Percentiles rank a stretch among this genome's conserved stretches.
Conservation (phyloP, 2,888 invertebrate species). For the Mimas tiliae region DNA sequence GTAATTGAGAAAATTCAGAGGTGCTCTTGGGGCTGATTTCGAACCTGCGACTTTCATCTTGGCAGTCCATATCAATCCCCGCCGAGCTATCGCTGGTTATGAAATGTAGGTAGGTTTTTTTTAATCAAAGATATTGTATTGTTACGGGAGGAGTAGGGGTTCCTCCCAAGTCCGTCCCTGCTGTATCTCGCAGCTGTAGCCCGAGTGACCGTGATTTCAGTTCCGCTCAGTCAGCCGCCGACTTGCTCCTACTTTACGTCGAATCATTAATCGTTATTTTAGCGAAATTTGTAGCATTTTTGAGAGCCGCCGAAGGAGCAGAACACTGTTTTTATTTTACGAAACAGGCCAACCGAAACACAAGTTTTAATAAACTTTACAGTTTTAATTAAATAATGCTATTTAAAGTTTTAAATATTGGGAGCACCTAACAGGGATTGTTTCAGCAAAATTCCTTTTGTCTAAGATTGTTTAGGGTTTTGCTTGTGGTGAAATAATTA, state of each 20-base stretch:
- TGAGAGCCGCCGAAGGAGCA: conserved; percentile 27
- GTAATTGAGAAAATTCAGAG: too few relatives aligned
- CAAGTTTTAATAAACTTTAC: background rate
- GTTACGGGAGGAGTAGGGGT: too few relatives aligned
- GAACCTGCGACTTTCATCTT: too few relatives aligned
- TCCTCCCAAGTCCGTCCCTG: conserved; percentile 12
- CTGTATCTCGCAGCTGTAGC: conserved; percentile 13
- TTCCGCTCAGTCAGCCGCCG: conserved; percentile 24
- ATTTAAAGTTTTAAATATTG: background rate
- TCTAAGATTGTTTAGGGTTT: background rate
- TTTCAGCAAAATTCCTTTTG: background rate
- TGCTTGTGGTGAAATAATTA: background rate
- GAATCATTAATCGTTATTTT: conserved; percentile 40
- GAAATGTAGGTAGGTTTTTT: background rate
- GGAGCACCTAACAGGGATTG: conserved; percentile 5
- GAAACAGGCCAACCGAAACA: conserved; percentile 29
- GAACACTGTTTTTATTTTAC: conserved; percentile 30
- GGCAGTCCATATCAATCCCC: too few relatives aligned
- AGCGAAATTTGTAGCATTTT: conserved; percentile 38
- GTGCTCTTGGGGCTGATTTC: too few relatives aligned
- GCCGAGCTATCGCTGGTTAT: too few relatives aligned
- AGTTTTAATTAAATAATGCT: background rate
- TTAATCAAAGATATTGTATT: background rate
- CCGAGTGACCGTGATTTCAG: conserved; percentile 9
- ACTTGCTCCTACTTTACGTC: conserved; percentile 34